phyloP scores from a whole-genome alignment of 2,797 vertebrate species.

The Xenopus petersii region DNA sequence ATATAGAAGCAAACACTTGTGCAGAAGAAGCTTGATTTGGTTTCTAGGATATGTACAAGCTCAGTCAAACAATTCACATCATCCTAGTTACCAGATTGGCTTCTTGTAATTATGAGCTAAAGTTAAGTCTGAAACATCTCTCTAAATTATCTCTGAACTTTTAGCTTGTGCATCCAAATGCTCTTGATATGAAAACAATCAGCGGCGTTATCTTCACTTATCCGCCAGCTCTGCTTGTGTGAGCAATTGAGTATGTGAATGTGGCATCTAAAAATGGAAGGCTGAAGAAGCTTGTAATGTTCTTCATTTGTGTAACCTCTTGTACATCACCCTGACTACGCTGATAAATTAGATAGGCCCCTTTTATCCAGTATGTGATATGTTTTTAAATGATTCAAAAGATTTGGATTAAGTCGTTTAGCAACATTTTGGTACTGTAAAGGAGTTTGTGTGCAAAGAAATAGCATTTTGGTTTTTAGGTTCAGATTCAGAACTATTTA shows the following conservation, averaged over 20 bases:
- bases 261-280: conserved; percentile 43
- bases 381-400: too few species aligned
- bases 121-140: conserved; percentile 39
- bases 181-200: conserved; percentile 8
- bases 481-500: too few species aligned
- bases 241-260: conserved; percentile 35
- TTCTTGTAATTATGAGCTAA: conserved; percentile 41
- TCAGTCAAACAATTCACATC: conserved; percentile 38
- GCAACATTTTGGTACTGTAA: too few species aligned
- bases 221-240: not conserved
- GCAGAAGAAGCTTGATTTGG: not conserved
- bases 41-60: conserved; percentile 40
- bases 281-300: not conserved
- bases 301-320: conserved; percentile 17
- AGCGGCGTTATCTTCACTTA: conserved; percentile 4
- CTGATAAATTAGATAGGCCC: conserved; percentile 32
- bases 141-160: conserved; percentile 31
- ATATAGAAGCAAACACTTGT: not conserved
- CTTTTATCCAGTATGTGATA: conserved; percentile 2
- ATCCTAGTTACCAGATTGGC: conserved; percentile 32
- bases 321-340: conserved; percentile 33
- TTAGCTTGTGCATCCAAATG: conserved; percentile 11
- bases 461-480: too few species aligned
- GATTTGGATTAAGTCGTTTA: too few species aligned
- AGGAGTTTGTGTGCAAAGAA: too few species aligned